Conservation (phyloP, 1,140 invertebrate species). For the Drosophila triauraria region DNA sequence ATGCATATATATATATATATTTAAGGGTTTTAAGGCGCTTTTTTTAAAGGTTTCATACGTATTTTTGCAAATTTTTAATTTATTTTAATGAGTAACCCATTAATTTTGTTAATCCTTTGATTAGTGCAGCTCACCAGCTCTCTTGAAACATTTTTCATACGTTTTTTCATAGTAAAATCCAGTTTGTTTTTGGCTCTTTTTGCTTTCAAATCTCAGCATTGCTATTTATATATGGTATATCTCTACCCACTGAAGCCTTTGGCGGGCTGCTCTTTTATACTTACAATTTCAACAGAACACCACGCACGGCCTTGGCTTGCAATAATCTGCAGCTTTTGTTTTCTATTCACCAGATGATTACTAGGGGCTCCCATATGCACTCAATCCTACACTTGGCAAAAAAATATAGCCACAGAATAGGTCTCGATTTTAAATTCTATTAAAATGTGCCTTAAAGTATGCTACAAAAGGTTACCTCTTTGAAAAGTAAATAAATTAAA, state of each 20-base stretch:
- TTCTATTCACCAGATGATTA: slow-evolving; percentile 28
- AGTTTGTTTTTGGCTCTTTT: neutral
- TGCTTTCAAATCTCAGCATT: neutral
- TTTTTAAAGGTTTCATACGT: no score
- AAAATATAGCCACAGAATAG: neutral
- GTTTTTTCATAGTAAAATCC: neutral
- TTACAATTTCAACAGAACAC: neutral
- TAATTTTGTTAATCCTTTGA: neutral
- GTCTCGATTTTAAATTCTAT: slow-evolving; percentile 1
- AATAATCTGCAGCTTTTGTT: slow-evolving; percentile 36
- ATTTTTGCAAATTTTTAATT: no score
- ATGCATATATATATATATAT: no score
- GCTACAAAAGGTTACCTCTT: no score
- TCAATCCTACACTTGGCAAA: neutral
- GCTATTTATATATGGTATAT: neutral
- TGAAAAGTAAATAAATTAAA: no score
- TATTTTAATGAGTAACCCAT: no score
- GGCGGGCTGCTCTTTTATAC: neutral
- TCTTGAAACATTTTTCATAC: neutral
- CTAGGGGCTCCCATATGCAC: slow-evolving; percentile 24
- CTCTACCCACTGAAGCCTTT: neutral
- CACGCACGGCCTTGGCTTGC: neutral
- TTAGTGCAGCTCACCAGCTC: neutral
- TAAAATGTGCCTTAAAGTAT: no score
- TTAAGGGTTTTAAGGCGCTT: neutral